Conservation (phyloP, 1,140 invertebrate species). For the Uloborus diversus region DNA sequence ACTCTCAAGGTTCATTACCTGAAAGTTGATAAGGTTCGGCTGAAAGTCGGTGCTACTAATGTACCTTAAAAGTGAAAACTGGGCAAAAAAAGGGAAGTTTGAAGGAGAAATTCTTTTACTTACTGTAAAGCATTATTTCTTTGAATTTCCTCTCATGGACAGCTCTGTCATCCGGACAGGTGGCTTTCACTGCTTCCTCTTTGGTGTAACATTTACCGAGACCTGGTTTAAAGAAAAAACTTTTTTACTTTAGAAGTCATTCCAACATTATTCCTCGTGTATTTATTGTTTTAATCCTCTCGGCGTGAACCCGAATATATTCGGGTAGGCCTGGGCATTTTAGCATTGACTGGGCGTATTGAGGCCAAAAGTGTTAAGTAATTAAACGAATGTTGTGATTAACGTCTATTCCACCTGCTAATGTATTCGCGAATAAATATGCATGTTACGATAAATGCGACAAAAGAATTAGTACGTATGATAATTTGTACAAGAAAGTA, state of each 20-base stretch:
- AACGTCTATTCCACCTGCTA: neutral
- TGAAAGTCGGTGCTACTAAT: too few relatives aligned
- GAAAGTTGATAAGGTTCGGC: too few relatives aligned
- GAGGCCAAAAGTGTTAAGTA: neutral
- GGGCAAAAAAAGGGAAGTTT: neutral
- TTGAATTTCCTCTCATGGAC: slow-evolving; percentile 64
- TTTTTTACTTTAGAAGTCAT: neutral
- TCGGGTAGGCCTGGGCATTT: too few relatives aligned
- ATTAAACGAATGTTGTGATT: neutral
- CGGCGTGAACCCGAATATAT: too few relatives aligned
- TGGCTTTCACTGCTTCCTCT: slow-evolving; percentile 70
- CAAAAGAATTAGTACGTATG: too few relatives aligned
- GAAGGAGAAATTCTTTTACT: slow-evolving; percentile 59
- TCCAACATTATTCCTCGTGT: neutral
- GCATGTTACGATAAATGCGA: too few relatives aligned
- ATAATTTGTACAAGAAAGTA: too few relatives aligned
- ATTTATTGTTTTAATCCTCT: too few relatives aligned
- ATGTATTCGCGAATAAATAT: neutral
- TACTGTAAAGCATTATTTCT: slow-evolving; percentile 70
- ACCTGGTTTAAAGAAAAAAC: slow-evolving; percentile 52
- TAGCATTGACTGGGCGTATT: neutral
- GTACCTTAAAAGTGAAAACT: too few relatives aligned
- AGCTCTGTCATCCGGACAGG: slow-evolving; percentile 69
- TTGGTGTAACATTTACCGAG: slow-evolving; percentile 73
- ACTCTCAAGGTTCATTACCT: too few relatives aligned